These are phyloP conservation scores for Ascidia mentula DNA, from an alignment of 23 tunicate species.

Conservation along the genomic window DNA sequence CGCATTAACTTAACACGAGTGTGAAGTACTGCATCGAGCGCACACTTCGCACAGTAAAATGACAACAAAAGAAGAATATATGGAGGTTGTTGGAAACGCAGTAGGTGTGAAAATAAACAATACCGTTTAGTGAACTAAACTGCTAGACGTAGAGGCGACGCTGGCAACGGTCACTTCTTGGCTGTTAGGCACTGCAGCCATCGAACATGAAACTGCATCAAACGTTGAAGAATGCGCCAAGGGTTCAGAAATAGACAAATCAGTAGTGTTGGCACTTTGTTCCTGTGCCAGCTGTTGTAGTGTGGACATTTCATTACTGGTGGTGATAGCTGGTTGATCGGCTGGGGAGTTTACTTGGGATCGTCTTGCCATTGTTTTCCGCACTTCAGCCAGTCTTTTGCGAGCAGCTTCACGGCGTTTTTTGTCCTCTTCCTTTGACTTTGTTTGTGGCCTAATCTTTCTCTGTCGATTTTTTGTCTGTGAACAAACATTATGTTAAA, in stretches of 20 bases:
- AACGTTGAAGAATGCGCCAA: neutral
- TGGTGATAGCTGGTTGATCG: neutral
- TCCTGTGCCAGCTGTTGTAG: conserved; percentile 1
- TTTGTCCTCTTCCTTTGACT: conserved; percentile 57
- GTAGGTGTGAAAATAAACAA: neutral
- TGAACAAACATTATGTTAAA: no score
- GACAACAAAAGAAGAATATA: neutral
- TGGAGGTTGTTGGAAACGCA: neutral
- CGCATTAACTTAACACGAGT: no score
- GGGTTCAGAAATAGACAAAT: neutral
- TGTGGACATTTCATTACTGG: no score
- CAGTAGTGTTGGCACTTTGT: neutral
- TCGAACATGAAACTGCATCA: neutral
- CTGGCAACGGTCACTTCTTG: neutral
- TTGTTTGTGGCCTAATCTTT: conserved; percentile 20
- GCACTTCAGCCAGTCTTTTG: conserved; percentile 72
- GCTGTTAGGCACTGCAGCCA: neutral
- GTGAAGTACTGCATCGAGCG: no score
- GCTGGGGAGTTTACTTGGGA: conserved; percentile 2
- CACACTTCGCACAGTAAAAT: no score
- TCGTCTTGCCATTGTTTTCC: conserved; percentile 53
- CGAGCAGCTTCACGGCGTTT: conserved; percentile 78
- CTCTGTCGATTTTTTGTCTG: neutral
- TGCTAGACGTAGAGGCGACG: neutral
- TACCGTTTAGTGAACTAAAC: neutral